Base-by-base conservation (phyloP, 2,888 invertebrate species). In the Scaptomyza cyrtandrae region DNA sequence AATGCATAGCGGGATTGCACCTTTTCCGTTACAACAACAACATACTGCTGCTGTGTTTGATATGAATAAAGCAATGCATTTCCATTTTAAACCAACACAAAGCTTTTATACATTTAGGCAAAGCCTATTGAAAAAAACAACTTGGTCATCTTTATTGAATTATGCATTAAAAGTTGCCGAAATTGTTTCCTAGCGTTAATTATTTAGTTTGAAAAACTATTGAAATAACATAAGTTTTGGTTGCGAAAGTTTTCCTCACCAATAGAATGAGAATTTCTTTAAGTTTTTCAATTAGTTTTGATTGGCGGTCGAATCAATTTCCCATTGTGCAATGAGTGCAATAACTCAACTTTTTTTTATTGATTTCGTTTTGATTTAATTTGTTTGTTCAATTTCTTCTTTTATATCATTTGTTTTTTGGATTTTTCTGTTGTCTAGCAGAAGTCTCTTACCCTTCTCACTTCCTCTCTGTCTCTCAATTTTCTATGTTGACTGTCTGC, bases 1-100 rank as follows among this genome's bases (percentile, higher is more conserved):
- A 75, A 71, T 3, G 72, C 62, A 61, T 82, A 85, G 0, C 85
- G 70, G 10, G 87, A 78, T 2, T 35, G 9, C 2, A 71, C 48
- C 13, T n/a, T 2, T 10, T 67, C 62, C 5, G 31, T 11, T 1
- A 53, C 10, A n/a, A n/a, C n/a, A n/a, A n/a, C n/a, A 0, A 70
- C 35, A 9, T 27, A 3, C 27, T 27, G 43, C 50, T 60, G 6
- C 24, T 9, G 4, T 10, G 9, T 53, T 7, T 0, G 6, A 3
- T 5, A 16, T n/a, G 33, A 35, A 9, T 33, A 7, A 3, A 27
- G 0, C 19, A 58, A 41, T 72, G 48, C 16, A 33, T 31, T 11
- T 24, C 6, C 0, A 6, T 11, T 48, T 49, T 6, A 14, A 6
- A 3, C 7, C 4, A 0, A 9, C 10, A 14, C 4, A 6, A 1